phyloP scores from a whole-genome alignment of 2,113 vertebrate genomes.

The Mystacornis crossleyi region DNA sequence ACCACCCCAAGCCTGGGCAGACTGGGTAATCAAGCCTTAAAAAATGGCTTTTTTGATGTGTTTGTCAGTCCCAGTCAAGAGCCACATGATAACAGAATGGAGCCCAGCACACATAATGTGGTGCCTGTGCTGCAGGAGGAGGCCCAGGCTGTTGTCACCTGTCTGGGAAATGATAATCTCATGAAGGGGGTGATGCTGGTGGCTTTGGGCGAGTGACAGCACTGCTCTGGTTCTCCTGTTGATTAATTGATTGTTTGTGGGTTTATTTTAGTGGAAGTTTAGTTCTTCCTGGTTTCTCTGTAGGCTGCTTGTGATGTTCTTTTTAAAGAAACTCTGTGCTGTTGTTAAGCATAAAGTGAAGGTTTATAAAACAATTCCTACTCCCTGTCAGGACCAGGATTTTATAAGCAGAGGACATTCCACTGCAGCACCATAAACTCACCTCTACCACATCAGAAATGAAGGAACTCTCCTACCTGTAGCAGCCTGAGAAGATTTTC shows the following conservation, averaged over 20 bases:
- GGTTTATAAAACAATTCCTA: not conserved
- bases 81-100: not conserved
- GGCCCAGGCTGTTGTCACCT: not conserved
- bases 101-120: not conserved
- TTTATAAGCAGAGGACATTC: not conserved
- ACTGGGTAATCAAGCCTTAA: not conserved
- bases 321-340: not conserved
- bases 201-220: not conserved
- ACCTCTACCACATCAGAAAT: not conserved
- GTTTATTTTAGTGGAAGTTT: constrained; percentile 12
- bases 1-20: not conserved
- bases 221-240: not conserved
- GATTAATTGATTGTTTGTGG: not conserved
- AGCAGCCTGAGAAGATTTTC: not conserved
- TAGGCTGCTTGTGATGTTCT: not conserved
- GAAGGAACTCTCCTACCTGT: not conserved
- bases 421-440: not conserved
- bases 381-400: not conserved
- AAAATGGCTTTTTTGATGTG: not conserved
- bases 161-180: not conserved
- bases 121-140: not conserved
- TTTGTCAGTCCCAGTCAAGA: not conserved
- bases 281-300: not conserved
- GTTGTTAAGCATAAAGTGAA: not conserved
- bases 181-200: not conserved